Evolutionary conservation across 2,113 vertebrate genomes (phyloP).

Genomic region (Myotis brandtii): DNA sequence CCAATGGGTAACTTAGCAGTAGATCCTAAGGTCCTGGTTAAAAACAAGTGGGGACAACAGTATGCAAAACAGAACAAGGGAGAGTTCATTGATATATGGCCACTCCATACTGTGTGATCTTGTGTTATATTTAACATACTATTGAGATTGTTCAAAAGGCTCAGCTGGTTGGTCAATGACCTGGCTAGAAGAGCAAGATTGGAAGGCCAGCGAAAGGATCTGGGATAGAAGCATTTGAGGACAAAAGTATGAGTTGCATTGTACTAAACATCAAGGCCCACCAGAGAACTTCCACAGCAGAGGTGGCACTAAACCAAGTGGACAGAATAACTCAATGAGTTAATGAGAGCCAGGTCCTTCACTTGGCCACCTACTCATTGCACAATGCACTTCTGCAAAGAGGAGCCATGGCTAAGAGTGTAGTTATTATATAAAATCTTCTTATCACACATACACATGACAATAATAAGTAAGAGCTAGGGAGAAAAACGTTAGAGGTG

Average conservation of each 20-base stretch:
- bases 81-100: neutral
- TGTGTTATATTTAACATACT: neutral
- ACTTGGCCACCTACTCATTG: neutral
- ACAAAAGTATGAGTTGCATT: neutral
- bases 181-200: neutral
- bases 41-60: neutral
- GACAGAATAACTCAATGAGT: neutral
- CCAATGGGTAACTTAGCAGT: neutral
- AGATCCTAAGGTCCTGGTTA: neutral
- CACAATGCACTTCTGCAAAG: neutral
- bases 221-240: neutral
- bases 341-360: fast-evolving
- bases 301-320: neutral
- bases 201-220: fast-evolving
- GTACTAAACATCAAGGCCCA: neutral
- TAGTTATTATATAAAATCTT: neutral
- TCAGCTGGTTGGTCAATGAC: neutral
- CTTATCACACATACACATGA: neutral
- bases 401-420: neutral
- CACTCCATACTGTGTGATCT: too few species aligned
- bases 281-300: neutral
- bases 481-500: neutral
- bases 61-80: neutral
- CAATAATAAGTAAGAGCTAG: neutral
- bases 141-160: neutral